Evolutionary conservation across 2,113 vertebrate genomes (phyloP), one percentile per base, ranked within the genome.

Genomic region (Ammodytes dubius): DNA sequence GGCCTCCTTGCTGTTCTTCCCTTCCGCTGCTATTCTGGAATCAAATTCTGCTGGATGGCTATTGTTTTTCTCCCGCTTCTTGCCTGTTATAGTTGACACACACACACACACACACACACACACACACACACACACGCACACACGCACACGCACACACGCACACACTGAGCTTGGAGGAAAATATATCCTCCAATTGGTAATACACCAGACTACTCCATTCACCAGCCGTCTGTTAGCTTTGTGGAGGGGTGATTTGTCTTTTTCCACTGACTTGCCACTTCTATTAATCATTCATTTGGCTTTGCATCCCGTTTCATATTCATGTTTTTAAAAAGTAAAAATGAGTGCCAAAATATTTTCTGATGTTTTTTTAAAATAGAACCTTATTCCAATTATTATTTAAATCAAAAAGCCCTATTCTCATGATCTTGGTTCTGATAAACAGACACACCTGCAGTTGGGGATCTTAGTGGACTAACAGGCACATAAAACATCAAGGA

Each of bases 41-140:
- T 47, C 13, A 70, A 61, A 74, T 70, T 68, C 66, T 61, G 43
- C 27, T 68, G 40, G 52, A 79, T 81, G 65, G 42, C n/a, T 42
- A 53, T 79, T 83, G 76, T 84, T 81, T 81, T 71, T 49, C 60
- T 47, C 40, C n/a, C 35, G 40, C 57, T 73, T 73, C 60, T 47
- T 86, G 42, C 73, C 75, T 73, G 43, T 78, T 79, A 57, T 65
- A 10, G 40, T 67, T 13, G 13, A 46, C 42, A 61, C 27, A 61
- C 47, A 73, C 72, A 74, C 70, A 74, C 65, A 66, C 69, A 65
- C 35, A 74, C 52, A 66, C 59, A 69, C 45, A 40, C 40, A 65
- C 76, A 68, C 52, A 15, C 35, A 50, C 69, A 72, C 42, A 37
- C 40, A 75, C 70, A 45, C 69, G 50, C 40, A 47, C 49, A 72